Percentiles rank a stretch among this genome's conserved stretches.
Evolutionary conservation across 2,888 invertebrate genomes (phyloP).

Genomic region (Pyrocoelia pectoralis): DNA sequence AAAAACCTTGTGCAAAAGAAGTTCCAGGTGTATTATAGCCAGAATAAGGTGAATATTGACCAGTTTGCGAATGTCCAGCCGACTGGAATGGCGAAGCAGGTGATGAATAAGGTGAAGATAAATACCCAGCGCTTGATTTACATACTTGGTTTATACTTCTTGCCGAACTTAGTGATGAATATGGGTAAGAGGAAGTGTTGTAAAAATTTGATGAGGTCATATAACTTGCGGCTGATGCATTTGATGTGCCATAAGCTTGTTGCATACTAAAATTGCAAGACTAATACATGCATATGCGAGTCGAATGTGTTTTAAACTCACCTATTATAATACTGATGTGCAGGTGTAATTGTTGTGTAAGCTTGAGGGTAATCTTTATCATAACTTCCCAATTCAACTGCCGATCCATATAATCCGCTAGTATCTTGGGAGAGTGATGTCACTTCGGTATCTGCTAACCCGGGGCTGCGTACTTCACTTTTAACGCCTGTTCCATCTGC

Average conservation of each 20-base stretch:
- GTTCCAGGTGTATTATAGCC: slow-evolving; percentile 63
- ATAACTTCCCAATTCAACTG: slow-evolving; percentile 57
- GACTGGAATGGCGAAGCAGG: slow-evolving; percentile 56
- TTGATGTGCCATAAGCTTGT: slow-evolving; percentile 59
- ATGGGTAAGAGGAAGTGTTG: slow-evolving; percentile 57
- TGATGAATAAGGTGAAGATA: slow-evolving; percentile 55
- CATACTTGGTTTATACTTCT: slow-evolving; percentile 62
- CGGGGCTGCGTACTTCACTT: slow-evolving; percentile 77
- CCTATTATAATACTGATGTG: slow-evolving; percentile 81
- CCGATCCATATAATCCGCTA: slow-evolving; percentile 50
- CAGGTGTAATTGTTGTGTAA: slow-evolving; percentile 62
- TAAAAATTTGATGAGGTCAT: slow-evolving; percentile 57
- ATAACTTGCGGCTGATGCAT: slow-evolving; percentile 46
- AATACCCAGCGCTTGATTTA: slow-evolving; percentile 66
- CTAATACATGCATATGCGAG: too few relatives aligned
- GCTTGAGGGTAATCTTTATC: slow-evolving; percentile 64
- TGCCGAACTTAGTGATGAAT: slow-evolving; percentile 59
- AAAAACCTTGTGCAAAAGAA: slow-evolving; percentile 64
- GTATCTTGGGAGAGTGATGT: slow-evolving; percentile 58
- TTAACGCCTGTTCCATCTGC: slow-evolving; percentile 65
- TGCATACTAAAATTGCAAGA: slow-evolving; percentile 58
- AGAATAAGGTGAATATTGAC: slow-evolving; percentile 61
- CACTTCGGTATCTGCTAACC: slow-evolving; percentile 63
- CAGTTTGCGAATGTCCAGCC: slow-evolving; percentile 61
- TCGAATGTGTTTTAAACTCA: too few relatives aligned